Conservation (phyloP, 2,888 invertebrate genomes). For the Prosapia bicincta region DNA sequence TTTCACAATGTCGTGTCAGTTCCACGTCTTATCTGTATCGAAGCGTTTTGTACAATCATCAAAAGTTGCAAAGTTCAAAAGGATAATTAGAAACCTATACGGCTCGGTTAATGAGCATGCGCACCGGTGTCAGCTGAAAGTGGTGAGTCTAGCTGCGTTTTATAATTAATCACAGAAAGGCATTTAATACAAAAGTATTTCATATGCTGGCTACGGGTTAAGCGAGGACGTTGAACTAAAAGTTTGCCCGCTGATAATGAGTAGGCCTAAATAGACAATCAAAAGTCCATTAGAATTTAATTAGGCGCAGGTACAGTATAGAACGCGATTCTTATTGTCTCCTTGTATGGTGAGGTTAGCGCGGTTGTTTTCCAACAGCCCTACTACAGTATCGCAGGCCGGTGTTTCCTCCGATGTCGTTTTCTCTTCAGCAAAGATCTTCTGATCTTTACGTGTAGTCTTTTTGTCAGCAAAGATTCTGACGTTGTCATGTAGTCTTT, state of each 20-base stretch:
- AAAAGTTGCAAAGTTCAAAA: background rate
- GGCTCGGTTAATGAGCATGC: background rate
- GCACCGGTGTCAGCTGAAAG: background rate
- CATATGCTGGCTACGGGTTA: background rate
- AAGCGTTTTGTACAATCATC: background rate
- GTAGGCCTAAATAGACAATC: constrained; percentile 25
- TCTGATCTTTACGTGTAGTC: too few species aligned
- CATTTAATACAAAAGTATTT: background rate
- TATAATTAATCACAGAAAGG: background rate
- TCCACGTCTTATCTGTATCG: background rate
- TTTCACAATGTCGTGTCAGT: too few species aligned
- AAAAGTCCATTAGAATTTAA: constrained; percentile 27
- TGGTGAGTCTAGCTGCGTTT: background rate
- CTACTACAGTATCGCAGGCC: too few species aligned
- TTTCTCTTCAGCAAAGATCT: too few species aligned
- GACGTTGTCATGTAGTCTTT: too few species aligned
- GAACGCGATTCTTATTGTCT: constrained; percentile 17
- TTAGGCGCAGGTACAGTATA: constrained; percentile 23
- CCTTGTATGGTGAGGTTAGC: constrained; percentile 18
- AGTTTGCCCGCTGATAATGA: constrained; percentile 3
- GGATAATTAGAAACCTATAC: background rate
- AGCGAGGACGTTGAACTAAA: background rate
- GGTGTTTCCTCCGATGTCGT: too few species aligned
- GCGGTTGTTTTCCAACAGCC: too few species aligned
- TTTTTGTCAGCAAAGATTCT: too few species aligned